These are phyloP conservation scores for Leptinotarsa peninsularis DNA, from an alignment of 2,888 invertebrate genomes.

Conservation along the genomic window DNA sequence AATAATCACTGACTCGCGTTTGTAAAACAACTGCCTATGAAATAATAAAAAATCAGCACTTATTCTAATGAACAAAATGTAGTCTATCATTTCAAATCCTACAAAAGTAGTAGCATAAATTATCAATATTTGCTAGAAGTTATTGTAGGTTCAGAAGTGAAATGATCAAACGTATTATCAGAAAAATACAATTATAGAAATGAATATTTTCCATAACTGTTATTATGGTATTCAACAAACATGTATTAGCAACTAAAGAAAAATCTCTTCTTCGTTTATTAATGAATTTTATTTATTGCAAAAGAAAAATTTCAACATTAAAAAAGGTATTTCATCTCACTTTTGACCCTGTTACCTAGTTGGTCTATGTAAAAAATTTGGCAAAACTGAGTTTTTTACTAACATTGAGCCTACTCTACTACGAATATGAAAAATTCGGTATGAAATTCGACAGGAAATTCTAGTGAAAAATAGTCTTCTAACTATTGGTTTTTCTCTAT, in stretches of 20 bases:
- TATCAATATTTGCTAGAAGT: neutral
- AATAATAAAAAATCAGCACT: neutral
- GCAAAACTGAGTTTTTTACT: slow-evolving; percentile 30
- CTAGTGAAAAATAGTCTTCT: slow-evolving; percentile 43
- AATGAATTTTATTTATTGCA: too few relatives aligned
- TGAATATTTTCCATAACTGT: neutral
- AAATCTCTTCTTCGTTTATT: too few relatives aligned
- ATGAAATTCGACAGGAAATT: slow-evolving; percentile 36
- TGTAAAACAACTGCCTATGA: too few relatives aligned
- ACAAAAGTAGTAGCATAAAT: too few relatives aligned
- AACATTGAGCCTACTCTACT: slow-evolving; percentile 33
- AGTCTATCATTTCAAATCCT: neutral
- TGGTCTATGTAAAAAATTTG: slow-evolving; percentile 21
- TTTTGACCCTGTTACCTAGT: neutral
- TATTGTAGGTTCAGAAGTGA: neutral
- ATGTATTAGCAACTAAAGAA: too few relatives aligned
- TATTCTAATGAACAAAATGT: neutral
- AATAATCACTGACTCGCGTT: too few relatives aligned
- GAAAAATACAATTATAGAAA: neutral
- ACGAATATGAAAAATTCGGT: slow-evolving; percentile 39
- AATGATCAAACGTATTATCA: neutral
- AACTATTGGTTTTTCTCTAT: slow-evolving; percentile 49
- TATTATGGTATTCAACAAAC: too few relatives aligned
- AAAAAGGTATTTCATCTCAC: neutral
- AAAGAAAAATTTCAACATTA: too few relatives aligned